Evolutionary conservation across 2,888 invertebrate species (phyloP), one percentile per base, ranked within the genome.

Genomic region (Amblyjoppa fuscipennis): DNA sequence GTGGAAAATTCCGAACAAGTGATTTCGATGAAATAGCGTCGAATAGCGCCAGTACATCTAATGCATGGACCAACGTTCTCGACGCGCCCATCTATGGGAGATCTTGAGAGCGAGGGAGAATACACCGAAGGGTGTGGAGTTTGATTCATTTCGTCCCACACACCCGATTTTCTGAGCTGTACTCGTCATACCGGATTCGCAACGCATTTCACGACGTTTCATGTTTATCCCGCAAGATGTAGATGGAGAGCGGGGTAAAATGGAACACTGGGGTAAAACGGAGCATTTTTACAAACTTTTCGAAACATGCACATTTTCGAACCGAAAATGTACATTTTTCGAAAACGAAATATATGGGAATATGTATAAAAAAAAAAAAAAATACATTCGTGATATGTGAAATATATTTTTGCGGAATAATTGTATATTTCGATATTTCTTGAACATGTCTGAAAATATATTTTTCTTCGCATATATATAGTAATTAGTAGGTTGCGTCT

Each of bases 181-280:
- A 49, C 71, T 78, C 90, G 88, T 87, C 85, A 87, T 81, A 64
- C 81, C 85, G 81, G 77, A 92, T 93, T 92, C 90, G 91, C 88
- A 87, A 92, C 92, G 92, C 91, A 88, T 92, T 91, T 92, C 91
- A 90, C 85, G 85, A 88, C 79, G 82, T 85, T 87, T 84, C 85
- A 80, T 69, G 56, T 83, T 56, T 41, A 76, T 75, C 53, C 53
- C 20, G 5, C 34, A 34, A 34, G 34, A 34, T 34, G 56, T 59
- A 34, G 61, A 34, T 74, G 28, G 34, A 34, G 6, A 6, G 0
- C 5, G 34, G 34, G 34, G 34, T 0, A 34, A 34, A 34, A 34
- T 34, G 34, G 34, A 34, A 34, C 34, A 34, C 34, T 34, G 0
- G 6, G 34, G 34, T 34, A 34, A 5, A 34, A 34, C 34, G 34